These are phyloP conservation scores for Rambutsinella grinnellia DNA, from an alignment of 2,888 invertebrate genomes.

Conservation along the genomic window DNA sequence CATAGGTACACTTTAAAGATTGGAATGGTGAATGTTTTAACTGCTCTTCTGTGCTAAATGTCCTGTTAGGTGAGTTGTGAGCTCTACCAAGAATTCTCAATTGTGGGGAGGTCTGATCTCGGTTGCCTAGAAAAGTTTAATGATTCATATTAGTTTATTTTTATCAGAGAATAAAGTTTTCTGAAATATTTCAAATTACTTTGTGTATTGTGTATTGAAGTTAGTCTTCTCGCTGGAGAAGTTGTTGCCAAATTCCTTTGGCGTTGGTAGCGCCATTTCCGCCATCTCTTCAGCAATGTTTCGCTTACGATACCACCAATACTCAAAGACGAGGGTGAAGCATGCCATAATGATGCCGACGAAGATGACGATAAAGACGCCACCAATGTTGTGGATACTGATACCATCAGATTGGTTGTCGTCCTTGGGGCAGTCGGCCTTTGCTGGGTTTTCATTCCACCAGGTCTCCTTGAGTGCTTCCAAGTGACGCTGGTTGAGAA, in stretches of 20 bases:
- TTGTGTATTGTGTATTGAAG: slow-evolving; percentile 66
- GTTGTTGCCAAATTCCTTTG: slow-evolving; percentile 60
- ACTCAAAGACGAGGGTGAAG: slow-evolving; percentile 91
- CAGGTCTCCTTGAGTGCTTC: slow-evolving; percentile 96
- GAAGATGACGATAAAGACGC: slow-evolving; percentile 95
- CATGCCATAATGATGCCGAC: slow-evolving; percentile 94
- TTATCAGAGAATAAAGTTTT: too few relatives aligned
- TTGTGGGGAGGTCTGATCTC: slow-evolving; percentile 63
- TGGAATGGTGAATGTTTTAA: too few relatives aligned
- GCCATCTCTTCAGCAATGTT: slow-evolving; percentile 66
- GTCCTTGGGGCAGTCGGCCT: slow-evolving; percentile 84
- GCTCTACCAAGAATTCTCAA: slow-evolving; percentile 66
- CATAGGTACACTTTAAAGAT: too few relatives aligned
- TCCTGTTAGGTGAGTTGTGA: not conserved
- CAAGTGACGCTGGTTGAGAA: slow-evolving; percentile 91
- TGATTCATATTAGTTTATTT: too few relatives aligned
- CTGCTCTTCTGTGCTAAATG: not conserved
- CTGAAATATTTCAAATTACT: slow-evolving; percentile 44
- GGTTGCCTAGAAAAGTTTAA: slow-evolving; percentile 44
- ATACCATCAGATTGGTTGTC: slow-evolving; percentile 97
- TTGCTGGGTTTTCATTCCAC: slow-evolving; percentile 92
- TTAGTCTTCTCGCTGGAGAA: slow-evolving; percentile 64
- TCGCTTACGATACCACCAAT: slow-evolving; percentile 82
- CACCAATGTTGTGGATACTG: slow-evolving; percentile 93
- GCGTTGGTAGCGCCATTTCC: slow-evolving; percentile 65